Conservation (phyloP, 2,797 vertebrate genomes). For the Manis crassicaudata region DNA sequence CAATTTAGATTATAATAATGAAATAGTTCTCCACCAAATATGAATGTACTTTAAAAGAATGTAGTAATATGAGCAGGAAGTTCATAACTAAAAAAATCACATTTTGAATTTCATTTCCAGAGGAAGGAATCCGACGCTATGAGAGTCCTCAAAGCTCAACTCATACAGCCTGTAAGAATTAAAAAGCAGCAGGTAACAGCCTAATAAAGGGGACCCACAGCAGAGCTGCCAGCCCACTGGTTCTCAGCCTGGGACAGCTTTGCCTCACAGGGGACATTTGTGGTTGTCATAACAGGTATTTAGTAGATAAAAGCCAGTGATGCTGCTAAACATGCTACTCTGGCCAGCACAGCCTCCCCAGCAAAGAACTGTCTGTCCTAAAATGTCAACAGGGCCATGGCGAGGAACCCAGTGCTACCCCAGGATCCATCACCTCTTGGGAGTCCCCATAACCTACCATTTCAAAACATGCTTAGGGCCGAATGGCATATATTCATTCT, state of each 20-base stretch:
- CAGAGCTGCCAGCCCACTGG: neutral
- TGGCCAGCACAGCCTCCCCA: rapidly evolving
- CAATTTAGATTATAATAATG: neutral
- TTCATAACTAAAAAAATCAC: neutral
- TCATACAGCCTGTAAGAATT: neutral
- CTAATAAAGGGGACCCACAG: neutral
- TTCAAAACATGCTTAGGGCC: neutral
- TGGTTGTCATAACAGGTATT: neutral
- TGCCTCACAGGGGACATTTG: neutral
- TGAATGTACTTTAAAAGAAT: constrained; percentile 33
- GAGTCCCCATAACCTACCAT: neutral
- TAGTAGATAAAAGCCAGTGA: neutral
- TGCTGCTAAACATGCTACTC: neutral
- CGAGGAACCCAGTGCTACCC: neutral
- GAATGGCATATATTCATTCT: neutral
- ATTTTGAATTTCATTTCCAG: neutral
- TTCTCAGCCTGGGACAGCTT: neutral
- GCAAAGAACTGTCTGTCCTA: neutral
- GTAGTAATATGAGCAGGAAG: neutral
- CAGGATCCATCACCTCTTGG: neutral
- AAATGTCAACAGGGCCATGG: neutral
- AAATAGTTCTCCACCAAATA: neutral
- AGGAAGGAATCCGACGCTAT: neutral
- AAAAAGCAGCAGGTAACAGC: neutral
- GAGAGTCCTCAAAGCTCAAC: neutral